These are phyloP conservation scores for Ditula angustiorana DNA, from an alignment of 2,888 invertebrate species.

Conservation along the genomic window DNA sequence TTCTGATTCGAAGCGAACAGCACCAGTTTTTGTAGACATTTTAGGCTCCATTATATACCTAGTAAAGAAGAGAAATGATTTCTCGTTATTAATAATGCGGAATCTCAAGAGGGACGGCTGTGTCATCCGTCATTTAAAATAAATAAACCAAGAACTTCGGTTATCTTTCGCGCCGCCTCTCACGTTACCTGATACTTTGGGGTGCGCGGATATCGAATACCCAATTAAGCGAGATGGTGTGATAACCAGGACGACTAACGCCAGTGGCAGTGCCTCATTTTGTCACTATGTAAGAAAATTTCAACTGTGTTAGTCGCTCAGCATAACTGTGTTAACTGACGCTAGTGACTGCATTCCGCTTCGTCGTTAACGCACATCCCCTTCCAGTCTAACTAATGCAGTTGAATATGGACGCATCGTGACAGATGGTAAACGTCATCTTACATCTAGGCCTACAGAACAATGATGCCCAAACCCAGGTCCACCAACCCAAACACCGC, in stretches of 20 bases:
- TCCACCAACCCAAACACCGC: too few species aligned
- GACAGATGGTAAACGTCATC: too few species aligned
- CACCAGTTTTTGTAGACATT: neutral
- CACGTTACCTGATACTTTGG: slow-evolving; percentile 15
- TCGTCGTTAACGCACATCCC: too few species aligned
- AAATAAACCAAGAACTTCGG: neutral
- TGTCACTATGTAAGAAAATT: neutral
- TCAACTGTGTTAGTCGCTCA: too few species aligned
- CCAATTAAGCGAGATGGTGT: slow-evolving; percentile 30
- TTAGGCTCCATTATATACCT: neutral
- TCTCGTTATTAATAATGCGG: neutral
- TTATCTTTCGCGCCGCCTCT: neutral
- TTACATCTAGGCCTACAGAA: too few species aligned
- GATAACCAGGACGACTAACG: slow-evolving; percentile 21
- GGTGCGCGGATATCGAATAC: slow-evolving; percentile 21
- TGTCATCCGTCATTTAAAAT: slow-evolving; percentile 4
- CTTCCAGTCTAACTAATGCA: too few species aligned
- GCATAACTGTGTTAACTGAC: too few species aligned
- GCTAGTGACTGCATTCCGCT: too few species aligned
- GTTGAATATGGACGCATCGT: too few species aligned
- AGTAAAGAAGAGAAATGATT: neutral
- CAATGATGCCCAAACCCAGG: too few species aligned
- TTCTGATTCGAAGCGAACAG: too few species aligned
- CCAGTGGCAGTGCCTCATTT: neutral
- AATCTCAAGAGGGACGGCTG: neutral